Evolutionary conservation across 1,140 invertebrate genomes (phyloP).

Genomic region (Hypsibius dujardini): DNA sequence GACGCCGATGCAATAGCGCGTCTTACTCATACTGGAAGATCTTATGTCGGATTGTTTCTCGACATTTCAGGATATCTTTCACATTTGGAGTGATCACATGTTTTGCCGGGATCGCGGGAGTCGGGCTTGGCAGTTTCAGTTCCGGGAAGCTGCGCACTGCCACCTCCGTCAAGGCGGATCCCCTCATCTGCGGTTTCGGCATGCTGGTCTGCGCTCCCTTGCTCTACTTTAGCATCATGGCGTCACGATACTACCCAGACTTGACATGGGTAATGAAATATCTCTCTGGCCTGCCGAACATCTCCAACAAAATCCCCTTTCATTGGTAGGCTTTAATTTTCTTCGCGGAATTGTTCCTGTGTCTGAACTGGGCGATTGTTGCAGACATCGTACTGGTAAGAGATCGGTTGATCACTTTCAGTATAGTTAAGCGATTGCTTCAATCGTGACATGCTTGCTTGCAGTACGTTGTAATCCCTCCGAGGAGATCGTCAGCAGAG

Average conservation of each 20-base stretch:
- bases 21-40: not conserved
- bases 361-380: slow-evolving; percentile 93
- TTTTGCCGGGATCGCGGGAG: slow-evolving; percentile 73
- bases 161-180: slow-evolving; percentile 55
- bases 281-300: slow-evolving; percentile 22
- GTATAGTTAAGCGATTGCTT: slow-evolving; percentile 29
- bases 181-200: slow-evolving; percentile 73
- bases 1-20: not conserved
- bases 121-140: slow-evolving; percentile 62
- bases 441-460: slow-evolving; percentile 29
- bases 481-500: slow-evolving; percentile 72
- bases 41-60: not conserved
- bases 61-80: slow-evolving; percentile 54
- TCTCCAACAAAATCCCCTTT: slow-evolving; percentile 19
- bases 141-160: slow-evolving; percentile 51
- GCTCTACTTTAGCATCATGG: slow-evolving; percentile 53
- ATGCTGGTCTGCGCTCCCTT: slow-evolving; percentile 62
- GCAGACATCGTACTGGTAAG: slow-evolving; percentile 93
- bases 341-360: slow-evolving; percentile 46
- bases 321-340: slow-evolving; percentile 37
- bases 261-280: slow-evolving; percentile 44
- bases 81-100: slow-evolving; percentile 86
- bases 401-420: slow-evolving; percentile 32
- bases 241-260: slow-evolving; percentile 43
- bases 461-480: slow-evolving; percentile 76